These are phyloP conservation scores for Clusia tigrina DNA, from an alignment of 2,888 invertebrate genomes.

Conservation along the genomic window DNA sequence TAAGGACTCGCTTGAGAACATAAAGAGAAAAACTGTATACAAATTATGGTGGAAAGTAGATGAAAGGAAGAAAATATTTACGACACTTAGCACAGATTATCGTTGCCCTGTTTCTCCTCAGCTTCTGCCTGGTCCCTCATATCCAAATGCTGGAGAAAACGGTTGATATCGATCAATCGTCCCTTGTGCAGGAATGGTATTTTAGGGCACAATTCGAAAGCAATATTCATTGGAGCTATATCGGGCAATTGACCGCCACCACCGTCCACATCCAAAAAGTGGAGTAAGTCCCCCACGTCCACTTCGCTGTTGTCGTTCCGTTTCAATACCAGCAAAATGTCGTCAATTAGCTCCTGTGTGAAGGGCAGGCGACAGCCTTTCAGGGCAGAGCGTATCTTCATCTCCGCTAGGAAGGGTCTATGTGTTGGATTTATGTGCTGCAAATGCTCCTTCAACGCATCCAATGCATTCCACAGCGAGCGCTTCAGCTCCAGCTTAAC, in stretches of 20 bases:
- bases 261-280: conserved; percentile 78
- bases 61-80: too few relatives aligned
- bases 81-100: too few relatives aligned
- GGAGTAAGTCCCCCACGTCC: conserved; percentile 73
- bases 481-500: conserved; percentile 78
- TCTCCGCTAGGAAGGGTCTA: conserved; percentile 68
- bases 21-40: too few relatives aligned
- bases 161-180: conserved; percentile 58
- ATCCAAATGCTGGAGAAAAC: conserved; percentile 57
- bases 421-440: conserved; percentile 68
- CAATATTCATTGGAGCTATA: conserved; percentile 59
- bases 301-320: conserved; percentile 74
- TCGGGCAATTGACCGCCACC: conserved; percentile 63
- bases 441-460: conserved; percentile 70
- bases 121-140: too few relatives aligned
- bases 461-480: conserved; percentile 76
- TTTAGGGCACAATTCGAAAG: conserved; percentile 62
- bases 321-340: conserved; percentile 70
- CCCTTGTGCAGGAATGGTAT: conserved; percentile 60
- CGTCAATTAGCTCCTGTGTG: conserved; percentile 72
- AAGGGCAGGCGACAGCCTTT: conserved; percentile 77
- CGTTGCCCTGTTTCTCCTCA: too few relatives aligned
- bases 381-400: conserved; percentile 72
- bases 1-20: too few relatives aligned
- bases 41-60: too few relatives aligned